A percentile compares a stretch with the other conserved stretches of the same genome.
These are phyloP conservation scores for Pollachius pollachius DNA, from an alignment of 2,113 vertebrate species.

Conservation along the genomic window DNA sequence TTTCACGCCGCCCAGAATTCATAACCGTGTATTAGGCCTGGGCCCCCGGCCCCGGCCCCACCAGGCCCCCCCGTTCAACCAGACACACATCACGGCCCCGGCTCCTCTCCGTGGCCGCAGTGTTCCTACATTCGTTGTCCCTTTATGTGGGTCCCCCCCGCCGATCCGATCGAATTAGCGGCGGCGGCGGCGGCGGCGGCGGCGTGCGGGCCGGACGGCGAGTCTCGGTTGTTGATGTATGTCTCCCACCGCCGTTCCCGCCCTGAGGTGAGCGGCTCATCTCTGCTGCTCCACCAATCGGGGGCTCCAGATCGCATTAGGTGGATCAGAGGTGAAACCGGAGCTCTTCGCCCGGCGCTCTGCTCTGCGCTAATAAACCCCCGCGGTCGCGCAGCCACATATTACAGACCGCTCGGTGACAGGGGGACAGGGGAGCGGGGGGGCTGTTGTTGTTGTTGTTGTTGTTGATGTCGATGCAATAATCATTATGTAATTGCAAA, in stretches of 20 bases:
- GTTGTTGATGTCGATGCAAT: constrained; percentile 53
- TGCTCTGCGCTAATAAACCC: constrained; percentile 75
- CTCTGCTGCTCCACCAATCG: constrained; percentile 68
- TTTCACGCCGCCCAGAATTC: constrained; percentile 31
- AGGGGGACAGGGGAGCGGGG: constrained; percentile 64
- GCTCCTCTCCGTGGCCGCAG: constrained; percentile 34
- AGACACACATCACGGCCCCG: constrained; percentile 23
- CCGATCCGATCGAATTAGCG: constrained; percentile 62
- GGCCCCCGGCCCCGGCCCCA: too few relatives aligned
- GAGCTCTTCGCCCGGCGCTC: constrained; percentile 75
- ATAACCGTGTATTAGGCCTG: too few relatives aligned
- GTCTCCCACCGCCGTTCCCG: constrained; percentile 70
- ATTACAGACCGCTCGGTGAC: constrained; percentile 62
- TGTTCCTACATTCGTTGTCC: constrained; percentile 12
- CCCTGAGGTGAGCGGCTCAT: constrained; percentile 74
- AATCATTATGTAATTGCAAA: constrained; percentile 73
- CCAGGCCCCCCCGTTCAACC: constrained; percentile 6
- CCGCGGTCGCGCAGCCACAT: constrained; percentile 73
- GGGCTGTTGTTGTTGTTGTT: background rate
- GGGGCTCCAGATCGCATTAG: constrained; percentile 79
- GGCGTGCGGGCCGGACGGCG: constrained; percentile 66
- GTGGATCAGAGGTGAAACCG: constrained; percentile 78
- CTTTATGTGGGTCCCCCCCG: background rate
- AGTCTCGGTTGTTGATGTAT: constrained; percentile 73
- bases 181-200: constrained; percentile 44